phyloP scores from a whole-genome alignment of 2,113 vertebrate species.

The Arizona elegans region DNA sequence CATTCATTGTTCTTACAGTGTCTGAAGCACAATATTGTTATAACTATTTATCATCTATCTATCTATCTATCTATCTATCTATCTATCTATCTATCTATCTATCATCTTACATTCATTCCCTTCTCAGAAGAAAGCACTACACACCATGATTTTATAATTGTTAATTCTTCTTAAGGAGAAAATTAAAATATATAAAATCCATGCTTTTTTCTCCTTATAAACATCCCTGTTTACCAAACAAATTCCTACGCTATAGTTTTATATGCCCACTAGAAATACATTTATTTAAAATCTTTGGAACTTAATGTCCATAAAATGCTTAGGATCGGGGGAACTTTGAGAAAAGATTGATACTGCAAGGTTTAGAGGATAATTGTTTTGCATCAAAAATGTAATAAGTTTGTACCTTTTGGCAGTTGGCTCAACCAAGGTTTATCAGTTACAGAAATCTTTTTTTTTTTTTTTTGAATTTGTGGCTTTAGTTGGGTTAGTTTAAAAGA shows the following conservation, averaged over 20 bases:
- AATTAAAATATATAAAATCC: slow-evolving; percentile 49
- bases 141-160: slow-evolving; percentile 31
- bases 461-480: slow-evolving; percentile 59
- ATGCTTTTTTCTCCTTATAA: slow-evolving; percentile 48
- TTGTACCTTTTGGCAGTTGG: slow-evolving; percentile 33
- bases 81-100: no score
- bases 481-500: slow-evolving; percentile 61
- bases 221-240: not conserved
- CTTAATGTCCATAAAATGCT: slow-evolving; percentile 15
- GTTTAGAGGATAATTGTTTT: slow-evolving; percentile 58
- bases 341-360: slow-evolving; percentile 49
- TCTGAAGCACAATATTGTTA: fast-evolving
- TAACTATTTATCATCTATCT: not conserved
- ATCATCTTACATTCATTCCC: not conserved
- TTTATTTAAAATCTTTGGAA: slow-evolving; percentile 3
- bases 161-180: slow-evolving; percentile 41
- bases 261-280: not conserved
- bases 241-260: not conserved
- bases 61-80: no score
- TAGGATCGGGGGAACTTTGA: not conserved
- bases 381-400: slow-evolving; percentile 49
- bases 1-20: fast-evolving
- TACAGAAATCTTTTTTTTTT: slow-evolving; percentile 60
- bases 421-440: slow-evolving; percentile 59
- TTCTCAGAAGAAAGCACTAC: slow-evolving; percentile 29